Percentiles rank a stretch among this genome's conserved stretches.
phyloP scores from a whole-genome alignment of 2,888 invertebrate species.

The Oeneis ivallda region DNA sequence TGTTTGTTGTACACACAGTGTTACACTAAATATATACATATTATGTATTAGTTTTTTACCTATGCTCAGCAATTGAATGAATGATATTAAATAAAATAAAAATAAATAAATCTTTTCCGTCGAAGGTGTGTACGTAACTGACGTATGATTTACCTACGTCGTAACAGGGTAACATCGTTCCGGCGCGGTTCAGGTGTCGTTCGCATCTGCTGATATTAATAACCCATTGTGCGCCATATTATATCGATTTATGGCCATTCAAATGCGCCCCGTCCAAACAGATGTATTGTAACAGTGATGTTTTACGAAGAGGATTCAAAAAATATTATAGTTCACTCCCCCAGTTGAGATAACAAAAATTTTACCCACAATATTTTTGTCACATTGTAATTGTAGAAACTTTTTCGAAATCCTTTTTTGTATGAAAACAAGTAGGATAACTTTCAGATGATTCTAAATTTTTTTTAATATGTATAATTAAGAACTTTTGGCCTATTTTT shows the following conservation, averaged over 20 bases:
- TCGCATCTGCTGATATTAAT: constrained; percentile 74
- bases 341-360: not conserved
- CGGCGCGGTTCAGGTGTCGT: constrained; percentile 62
- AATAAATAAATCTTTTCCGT: not conserved
- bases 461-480: too few species aligned
- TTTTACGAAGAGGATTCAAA: not conserved
- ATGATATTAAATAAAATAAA: not conserved
- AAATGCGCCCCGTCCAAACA: constrained; percentile 34
- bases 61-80: not conserved
- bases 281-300: constrained; percentile 30
- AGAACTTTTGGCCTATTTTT: too few species aligned
- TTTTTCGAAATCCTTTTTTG: too few species aligned
- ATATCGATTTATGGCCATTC: constrained; percentile 38
- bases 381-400: too few species aligned
- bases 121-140: constrained; percentile 8
- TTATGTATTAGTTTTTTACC: too few species aligned
- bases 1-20: too few species aligned
- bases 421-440: too few species aligned
- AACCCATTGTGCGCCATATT: constrained; percentile 61
- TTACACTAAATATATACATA: too few species aligned
- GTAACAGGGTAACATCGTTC: constrained; percentile 23
- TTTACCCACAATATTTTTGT: not conserved
- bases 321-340: not conserved
- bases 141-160: constrained; percentile 23
- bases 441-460: too few species aligned